A percentile compares a stretch with the other conserved stretches of the same genome.
phyloP scores from a whole-genome alignment of 2,888 invertebrate species.

The Anticlea derivata region DNA sequence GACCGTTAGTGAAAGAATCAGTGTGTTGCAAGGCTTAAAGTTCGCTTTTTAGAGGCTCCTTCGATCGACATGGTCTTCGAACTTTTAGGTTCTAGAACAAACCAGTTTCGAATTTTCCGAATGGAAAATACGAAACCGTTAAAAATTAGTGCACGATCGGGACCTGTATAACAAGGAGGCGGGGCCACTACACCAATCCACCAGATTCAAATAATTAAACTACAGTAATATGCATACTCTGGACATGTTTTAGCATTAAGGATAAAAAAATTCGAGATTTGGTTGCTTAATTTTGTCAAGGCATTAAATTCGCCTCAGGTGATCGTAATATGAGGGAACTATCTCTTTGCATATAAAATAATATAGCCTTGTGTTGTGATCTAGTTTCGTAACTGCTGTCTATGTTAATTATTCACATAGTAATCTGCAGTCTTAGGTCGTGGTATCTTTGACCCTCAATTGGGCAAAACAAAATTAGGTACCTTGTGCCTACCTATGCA shows the following conservation, averaged over 20 bases:
- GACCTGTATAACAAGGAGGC: no score
- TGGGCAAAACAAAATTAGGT: conserved; percentile 2
- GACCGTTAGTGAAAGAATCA: no score
- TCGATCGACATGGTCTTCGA: no score
- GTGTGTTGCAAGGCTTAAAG: no score
- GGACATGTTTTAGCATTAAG: conserved; percentile 20
- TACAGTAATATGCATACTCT: not conserved
- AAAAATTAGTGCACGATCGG: no score
- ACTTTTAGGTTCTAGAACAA: no score
- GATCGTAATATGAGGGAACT: conserved; percentile 45
- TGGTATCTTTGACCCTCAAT: conserved; percentile 47
- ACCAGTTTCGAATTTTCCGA: no score
- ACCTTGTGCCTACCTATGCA: no score
- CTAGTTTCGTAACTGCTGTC: conserved; percentile 57
- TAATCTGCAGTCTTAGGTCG: conserved; percentile 47
- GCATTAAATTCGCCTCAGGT: conserved; percentile 47
- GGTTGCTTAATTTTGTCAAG: conserved; percentile 44
- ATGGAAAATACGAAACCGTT: no score
- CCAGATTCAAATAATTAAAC: not conserved
- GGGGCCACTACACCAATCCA: no score
- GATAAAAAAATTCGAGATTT: conserved; percentile 30
- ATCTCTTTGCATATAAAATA: conserved; percentile 44
- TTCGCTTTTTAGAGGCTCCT: no score
- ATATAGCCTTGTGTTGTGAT: conserved; percentile 50
- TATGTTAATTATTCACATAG: conserved; percentile 53